Percentiles rank a stretch among this genome's conserved stretches.
Conservation (phyloP, 2,113 vertebrate genomes). For the Bagarius yarrelli region DNA sequence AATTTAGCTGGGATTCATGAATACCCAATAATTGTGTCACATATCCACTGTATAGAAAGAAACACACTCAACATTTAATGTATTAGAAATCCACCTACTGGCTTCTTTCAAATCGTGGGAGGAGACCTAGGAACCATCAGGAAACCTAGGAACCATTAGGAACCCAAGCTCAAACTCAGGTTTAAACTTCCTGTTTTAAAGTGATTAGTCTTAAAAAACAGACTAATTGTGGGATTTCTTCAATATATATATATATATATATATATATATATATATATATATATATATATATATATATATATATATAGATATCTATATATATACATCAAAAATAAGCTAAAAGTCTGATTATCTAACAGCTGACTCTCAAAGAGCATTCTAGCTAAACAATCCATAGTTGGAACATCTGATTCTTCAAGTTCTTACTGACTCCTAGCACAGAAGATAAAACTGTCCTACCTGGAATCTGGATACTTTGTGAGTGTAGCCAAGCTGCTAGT, state of each 20-base stretch:
- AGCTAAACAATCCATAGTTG: not conserved
- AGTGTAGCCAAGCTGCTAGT: slow-evolving; percentile 97
- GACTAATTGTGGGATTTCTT: too few relatives aligned
- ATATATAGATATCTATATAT: too few relatives aligned
- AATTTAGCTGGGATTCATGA: too few relatives aligned
- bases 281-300: too few relatives aligned
- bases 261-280: too few relatives aligned
- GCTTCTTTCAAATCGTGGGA: not conserved
- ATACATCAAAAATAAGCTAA: too few relatives aligned
- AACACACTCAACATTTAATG: not conserved
- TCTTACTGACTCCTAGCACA: not conserved
- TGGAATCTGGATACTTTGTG: slow-evolving; percentile 97
- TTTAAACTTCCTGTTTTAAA: not conserved
- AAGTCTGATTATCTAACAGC: too few relatives aligned
- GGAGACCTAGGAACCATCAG: not conserved
- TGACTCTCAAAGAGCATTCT: not conserved
- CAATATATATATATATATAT: too few relatives aligned
- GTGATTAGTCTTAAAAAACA: too few relatives aligned
- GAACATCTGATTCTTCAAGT: not conserved
- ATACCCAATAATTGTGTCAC: not conserved
- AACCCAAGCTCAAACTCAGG: not conserved
- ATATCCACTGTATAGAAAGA: not conserved
- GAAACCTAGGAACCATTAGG: not conserved
- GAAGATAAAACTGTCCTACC: slow-evolving; percentile 73
- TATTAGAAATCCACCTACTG: not conserved